Percentiles rank a stretch among this genome's conserved stretches.
Conservation (phyloP, 2,113 vertebrate species). For the Orycteropus afer region DNA sequence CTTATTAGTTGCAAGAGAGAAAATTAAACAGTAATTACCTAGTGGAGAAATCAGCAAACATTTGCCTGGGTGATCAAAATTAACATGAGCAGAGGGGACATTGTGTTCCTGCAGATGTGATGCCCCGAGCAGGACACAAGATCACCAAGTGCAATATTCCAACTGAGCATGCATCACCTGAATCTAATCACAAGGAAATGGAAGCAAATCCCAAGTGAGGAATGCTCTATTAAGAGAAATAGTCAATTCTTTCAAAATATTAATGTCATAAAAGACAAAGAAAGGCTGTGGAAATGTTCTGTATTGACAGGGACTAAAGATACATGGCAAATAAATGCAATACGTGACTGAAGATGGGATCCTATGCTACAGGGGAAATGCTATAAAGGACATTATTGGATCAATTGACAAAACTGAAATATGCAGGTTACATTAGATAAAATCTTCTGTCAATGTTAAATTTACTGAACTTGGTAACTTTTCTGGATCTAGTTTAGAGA, state of each 20-base stretch:
- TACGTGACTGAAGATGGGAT: background rate
- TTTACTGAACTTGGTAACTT: background rate
- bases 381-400: background rate
- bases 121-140: background rate
- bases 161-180: background rate
- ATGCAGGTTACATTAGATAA: background rate
- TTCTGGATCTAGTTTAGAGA: background rate
- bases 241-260: background rate
- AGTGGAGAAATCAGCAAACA: slow-evolving; percentile 33
- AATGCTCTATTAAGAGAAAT: background rate
- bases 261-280: background rate
- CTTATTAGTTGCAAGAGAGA: slow-evolving; percentile 36
- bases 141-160: background rate
- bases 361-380: no score
- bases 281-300: background rate
- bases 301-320: background rate
- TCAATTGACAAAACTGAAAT: background rate
- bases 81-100: background rate
- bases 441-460: background rate
- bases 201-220: background rate
- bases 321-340: background rate
- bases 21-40: slow-evolving; percentile 41
- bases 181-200: background rate
- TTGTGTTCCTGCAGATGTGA: background rate
- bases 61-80: background rate